Conservation (phyloP, 1,140 invertebrate genomes). For the Anadara kagoshimensis region DNA sequence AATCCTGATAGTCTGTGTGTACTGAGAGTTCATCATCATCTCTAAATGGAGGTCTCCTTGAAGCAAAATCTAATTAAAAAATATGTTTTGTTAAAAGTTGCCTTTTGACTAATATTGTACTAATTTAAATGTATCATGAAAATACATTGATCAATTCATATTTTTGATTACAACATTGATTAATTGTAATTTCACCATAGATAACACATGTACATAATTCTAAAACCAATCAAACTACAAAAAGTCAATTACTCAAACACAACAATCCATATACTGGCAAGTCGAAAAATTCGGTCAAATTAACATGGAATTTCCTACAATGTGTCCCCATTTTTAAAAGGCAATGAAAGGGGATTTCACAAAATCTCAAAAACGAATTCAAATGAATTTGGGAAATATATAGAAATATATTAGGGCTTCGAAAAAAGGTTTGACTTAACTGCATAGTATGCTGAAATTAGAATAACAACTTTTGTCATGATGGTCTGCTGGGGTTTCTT, state of each 20-base stretch:
- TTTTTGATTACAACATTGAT: not conserved
- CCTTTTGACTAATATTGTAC: not conserved
- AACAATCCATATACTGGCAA: not conserved
- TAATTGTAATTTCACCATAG: not conserved
- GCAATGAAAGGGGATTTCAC: too few relatives aligned
- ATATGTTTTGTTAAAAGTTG: not conserved
- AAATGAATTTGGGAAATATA: too few relatives aligned
- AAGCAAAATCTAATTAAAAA: slow-evolving; percentile 55
- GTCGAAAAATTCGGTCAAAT: not conserved
- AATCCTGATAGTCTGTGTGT: slow-evolving; percentile 65
- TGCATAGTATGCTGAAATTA: too few relatives aligned
- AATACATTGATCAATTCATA: not conserved
- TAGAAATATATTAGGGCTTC: too few relatives aligned
- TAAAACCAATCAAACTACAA: too few relatives aligned
- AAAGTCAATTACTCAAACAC: too few relatives aligned
- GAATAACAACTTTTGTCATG: too few relatives aligned
- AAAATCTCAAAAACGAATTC: too few relatives aligned
- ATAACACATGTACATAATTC: too few relatives aligned
- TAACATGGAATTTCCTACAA: not conserved
- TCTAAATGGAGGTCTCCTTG: slow-evolving; percentile 37
- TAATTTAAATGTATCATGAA: not conserved
- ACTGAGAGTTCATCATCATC: slow-evolving; percentile 64
- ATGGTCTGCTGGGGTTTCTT: too few relatives aligned
- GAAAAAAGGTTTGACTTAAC: too few relatives aligned
- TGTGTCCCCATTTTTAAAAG: too few relatives aligned